Conservation (phyloP, 2,888 invertebrate genomes). For the Mesoligia furuncula region DNA sequence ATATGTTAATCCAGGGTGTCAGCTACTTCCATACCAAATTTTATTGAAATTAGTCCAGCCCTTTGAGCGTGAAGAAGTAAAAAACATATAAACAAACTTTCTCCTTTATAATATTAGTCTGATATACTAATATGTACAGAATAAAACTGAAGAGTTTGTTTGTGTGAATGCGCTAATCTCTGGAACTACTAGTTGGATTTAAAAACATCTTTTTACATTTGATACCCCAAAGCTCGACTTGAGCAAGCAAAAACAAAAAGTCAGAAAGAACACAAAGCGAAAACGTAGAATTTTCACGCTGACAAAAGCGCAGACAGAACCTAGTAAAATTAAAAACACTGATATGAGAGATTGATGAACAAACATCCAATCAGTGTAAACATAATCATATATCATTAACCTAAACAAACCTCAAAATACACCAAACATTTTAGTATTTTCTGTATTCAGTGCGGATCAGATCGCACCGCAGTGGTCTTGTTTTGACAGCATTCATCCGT, state of each 20-base stretch:
- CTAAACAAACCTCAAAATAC: background rate
- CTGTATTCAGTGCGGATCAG: conserved; percentile 4
- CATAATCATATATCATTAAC: background rate
- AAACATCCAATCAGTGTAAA: background rate
- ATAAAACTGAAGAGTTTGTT: background rate
- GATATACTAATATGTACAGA: background rate
- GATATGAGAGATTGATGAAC: background rate
- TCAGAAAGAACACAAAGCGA: background rate
- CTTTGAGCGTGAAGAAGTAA: too few species aligned
- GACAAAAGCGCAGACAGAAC: background rate
- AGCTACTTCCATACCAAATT: too few species aligned
- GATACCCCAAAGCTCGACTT: background rate
- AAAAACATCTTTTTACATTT: background rate
- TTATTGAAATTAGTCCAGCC: too few species aligned
- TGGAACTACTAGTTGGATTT: background rate
- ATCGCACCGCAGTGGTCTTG: conserved; percentile 24
- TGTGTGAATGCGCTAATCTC: background rate
- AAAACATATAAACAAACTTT: too few species aligned
- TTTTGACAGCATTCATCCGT: conserved; percentile 39
- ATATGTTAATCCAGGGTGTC: too few species aligned
- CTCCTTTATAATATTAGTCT: too few species aligned
- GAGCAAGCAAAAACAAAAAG: background rate
- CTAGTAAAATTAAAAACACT: background rate
- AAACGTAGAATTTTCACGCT: background rate
- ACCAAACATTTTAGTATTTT: conserved; percentile 13